Evolutionary conservation across 2,888 invertebrate genomes (phyloP), one percentile per base, ranked within the genome.

Genomic region (Gortyna flavago): DNA sequence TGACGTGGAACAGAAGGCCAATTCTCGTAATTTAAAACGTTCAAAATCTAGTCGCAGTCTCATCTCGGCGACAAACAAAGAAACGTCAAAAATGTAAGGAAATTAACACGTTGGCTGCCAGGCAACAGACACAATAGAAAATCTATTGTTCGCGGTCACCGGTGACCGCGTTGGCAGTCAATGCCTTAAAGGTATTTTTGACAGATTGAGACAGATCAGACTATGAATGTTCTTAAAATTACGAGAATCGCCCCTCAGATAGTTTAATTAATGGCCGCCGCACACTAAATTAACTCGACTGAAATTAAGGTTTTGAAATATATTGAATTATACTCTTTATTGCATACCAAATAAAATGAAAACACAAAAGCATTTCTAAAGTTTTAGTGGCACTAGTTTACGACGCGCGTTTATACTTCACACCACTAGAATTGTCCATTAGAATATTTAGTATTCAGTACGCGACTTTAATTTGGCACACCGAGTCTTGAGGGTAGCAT

Each of bases 321-420:
- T 9, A n/a, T 21, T 44, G 5, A 18, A 16, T 35, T 68, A 32
- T 32, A 68, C 48, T 68, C 68, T 68, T 51, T 68, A 68, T 35
- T 69, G 51, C 35, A 54, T 54, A 54, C 35, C 54, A 69, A 69
- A 69, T n/a, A 69, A 69, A 71, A 72, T 62, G 3, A 25, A 41
- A 41, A 71, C 5, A 70, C n/a, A 21, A 41, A 67, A 38, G 38
- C 16, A 29, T 54, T 67, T 35, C 13, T 13, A 67, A 51, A 48
- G 16, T n/a, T n/a, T 13, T 35, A 1, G 44, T 68, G 32, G 35
- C 51, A 51, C 16, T 51, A 35, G 35, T 41, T 57, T 32, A 57
- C 13, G 41, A 73, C 41, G n/a, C 38, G 74, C 74, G 61, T 74
- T 38, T 62, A 38, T 18, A 38, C 38, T 32, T 61, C 38, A 29